Evolutionary conservation across 2,888 invertebrate species (phyloP).

Genomic region (Malachius bipustulatus): DNA sequence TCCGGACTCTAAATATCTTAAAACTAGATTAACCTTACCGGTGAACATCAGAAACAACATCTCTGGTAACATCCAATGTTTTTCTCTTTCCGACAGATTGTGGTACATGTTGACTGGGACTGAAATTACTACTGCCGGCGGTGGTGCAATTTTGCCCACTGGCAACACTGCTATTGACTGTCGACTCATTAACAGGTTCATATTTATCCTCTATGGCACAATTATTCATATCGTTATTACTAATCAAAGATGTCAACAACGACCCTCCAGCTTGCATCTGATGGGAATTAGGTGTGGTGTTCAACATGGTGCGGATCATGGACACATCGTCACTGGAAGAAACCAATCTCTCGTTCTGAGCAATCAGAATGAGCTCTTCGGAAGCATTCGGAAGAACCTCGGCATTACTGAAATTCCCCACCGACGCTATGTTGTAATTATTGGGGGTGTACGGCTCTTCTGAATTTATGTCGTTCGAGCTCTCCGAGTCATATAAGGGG

Average conservation of each 20-base stretch:
- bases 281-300: too few species aligned
- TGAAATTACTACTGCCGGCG: conserved; percentile 17
- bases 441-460: conserved; percentile 20
- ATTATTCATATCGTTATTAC: neutral
- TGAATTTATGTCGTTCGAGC: conserved; percentile 20
- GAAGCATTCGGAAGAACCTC: conserved; percentile 23
- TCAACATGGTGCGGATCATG: conserved; percentile 32
- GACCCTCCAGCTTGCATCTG: too few species aligned
- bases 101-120: conserved; percentile 10
- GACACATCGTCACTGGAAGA: conserved; percentile 29
- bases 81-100: conserved; percentile 12
- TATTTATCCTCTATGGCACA: neutral
- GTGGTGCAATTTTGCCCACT: conserved; percentile 28
- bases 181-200: conserved; percentile 6
- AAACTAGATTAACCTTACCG: conserved; percentile 45
- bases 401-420: conserved; percentile 19
- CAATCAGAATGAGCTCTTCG: conserved; percentile 25
- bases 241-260: too few species aligned
- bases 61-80: conserved; percentile 41
- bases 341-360: conserved; percentile 25
- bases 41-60: conserved; percentile 55
- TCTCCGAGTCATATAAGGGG: conserved; percentile 15
- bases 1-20: too few species aligned
- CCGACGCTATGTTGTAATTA: conserved; percentile 20
- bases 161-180: conserved; percentile 27